Conservation (phyloP, 2,888 invertebrate genomes). For the Chrysolina americana region DNA sequence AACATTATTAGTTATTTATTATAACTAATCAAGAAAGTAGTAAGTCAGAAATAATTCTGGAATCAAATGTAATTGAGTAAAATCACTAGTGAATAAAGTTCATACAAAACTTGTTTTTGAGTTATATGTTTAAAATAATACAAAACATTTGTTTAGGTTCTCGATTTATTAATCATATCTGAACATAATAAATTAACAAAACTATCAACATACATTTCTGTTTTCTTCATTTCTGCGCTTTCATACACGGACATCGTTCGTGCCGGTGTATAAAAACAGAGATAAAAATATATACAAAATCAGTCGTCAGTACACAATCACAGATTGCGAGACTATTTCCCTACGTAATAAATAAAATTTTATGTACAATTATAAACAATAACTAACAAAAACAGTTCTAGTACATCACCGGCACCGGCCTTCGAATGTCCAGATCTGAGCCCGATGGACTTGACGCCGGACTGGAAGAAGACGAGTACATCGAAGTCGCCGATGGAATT, state of each 20-base stretch:
- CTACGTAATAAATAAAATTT: slow-evolving; percentile 35
- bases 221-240: slow-evolving; percentile 36
- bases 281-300: slow-evolving; percentile 51
- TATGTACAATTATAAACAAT: slow-evolving; percentile 26
- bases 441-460: slow-evolving; percentile 68
- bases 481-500: slow-evolving; percentile 67
- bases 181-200: slow-evolving; percentile 48
- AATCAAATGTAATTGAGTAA: no score
- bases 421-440: slow-evolving; percentile 72
- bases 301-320: slow-evolving; percentile 55
- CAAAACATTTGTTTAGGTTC: no score
- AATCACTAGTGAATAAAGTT: no score
- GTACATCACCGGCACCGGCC: slow-evolving; percentile 82
- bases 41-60: no score
- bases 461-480: slow-evolving; percentile 68
- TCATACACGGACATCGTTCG: slow-evolving; percentile 27
- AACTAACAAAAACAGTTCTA: slow-evolving; percentile 62
- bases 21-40: no score
- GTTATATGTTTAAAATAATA: no score
- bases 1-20: no score
- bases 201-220: slow-evolving; percentile 41
- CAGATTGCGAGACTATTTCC: slow-evolving; percentile 49
- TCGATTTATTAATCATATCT: slow-evolving; percentile 7
- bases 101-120: no score
- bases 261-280: no score